Evolutionary conservation across 2,888 invertebrate genomes (phyloP), one percentile per base, ranked within the genome.

Genomic region (Chalcis sispes): DNA sequence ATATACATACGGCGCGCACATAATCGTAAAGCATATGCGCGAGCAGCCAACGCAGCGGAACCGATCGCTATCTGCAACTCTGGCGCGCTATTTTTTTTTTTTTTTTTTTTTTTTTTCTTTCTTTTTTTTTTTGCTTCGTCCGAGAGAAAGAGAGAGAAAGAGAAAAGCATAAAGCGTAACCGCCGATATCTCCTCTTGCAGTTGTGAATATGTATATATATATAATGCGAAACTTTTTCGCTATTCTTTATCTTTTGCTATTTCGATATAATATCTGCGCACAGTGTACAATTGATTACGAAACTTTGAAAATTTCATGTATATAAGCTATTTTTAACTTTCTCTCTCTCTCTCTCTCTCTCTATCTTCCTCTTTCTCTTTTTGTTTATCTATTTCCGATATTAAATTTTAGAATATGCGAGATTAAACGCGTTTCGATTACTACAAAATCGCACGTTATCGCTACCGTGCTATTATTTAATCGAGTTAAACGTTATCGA

Each of bases 1-100:
- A 18, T 36, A 32, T 10, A 36, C 59, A 2, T 8, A 29, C 2
- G 4, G 7, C 4, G 59, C 59, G 13, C 20, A 2, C 36, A 32
- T 52, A 52, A 65, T 52, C 65, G 52, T 65, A 65, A 65, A 65
- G 65, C 50, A 65, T 64, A 64, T n/a, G 23, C 61, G 48, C 5
- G 23, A 15, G 46, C 36, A 8, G 27, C 48, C 25, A 66, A 66
- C 66, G 66, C 66, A 27, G 25, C 67, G 46, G 46, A 58, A 69
- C 67, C 58, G 67, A 58, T 58, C 58, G 46, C 29, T 69, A 69
- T 69, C 58, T 42, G 15, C 42, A 13, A 36, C 36, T 36, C 36
- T 7, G 10, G 36, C 10, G 4, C 10, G 4, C 36, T 36, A 7
- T 36, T 10, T 36, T 36, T 36, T 10, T 10, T 36, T 36, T 36